Evolutionary conservation across 2,888 invertebrate genomes (phyloP), one percentile per base, ranked within the genome.

Genomic region (Corbicula japonica): DNA sequence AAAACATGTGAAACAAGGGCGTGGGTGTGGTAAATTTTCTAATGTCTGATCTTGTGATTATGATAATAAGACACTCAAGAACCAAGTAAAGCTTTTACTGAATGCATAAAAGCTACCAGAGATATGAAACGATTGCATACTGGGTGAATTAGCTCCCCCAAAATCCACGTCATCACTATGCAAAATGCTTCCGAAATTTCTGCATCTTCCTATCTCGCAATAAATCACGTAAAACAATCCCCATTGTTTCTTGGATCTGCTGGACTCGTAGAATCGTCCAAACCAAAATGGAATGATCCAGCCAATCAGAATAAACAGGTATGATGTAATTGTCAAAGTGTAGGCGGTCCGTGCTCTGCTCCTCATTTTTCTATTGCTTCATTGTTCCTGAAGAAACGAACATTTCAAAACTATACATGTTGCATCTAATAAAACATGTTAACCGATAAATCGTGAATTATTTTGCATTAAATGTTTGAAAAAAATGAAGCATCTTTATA

Each of bases 211-310:
- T 15, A 50, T 52, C 34, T 46, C 30, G 63, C 81, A 81, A 1
- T 38, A 21, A 28, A 77, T 77, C 26, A 61, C 41, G 38, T 81
- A 81, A 50, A 81, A 81, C 23, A 81, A 41, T 5, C 75, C 73
- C 81, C 81, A 81, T 68, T 81, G 75, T 63, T 56, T 77, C 71
- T 81, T 81, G 18, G 71, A 74, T 26, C 44, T 58, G 38, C 34
- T 63, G 30, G 44, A 44, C 21, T 62, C 68, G 28, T 81, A 77
- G 23, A 60, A 71, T 32, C 81, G 70, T 15, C 75, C 81, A 48
- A 81, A 77, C 81, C 81, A 81, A 30, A 75, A 81, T 18, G 81
- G 81, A 34, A 77, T 77, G 1, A 81, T 23, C 81, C 81, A 81
- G n/a, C 77, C 81, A 46, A 72, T 44, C 32, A 77, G 56, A 18